Base-by-base conservation (phyloP, 1,140 invertebrate genomes). In the Orius insidiosus region DNA sequence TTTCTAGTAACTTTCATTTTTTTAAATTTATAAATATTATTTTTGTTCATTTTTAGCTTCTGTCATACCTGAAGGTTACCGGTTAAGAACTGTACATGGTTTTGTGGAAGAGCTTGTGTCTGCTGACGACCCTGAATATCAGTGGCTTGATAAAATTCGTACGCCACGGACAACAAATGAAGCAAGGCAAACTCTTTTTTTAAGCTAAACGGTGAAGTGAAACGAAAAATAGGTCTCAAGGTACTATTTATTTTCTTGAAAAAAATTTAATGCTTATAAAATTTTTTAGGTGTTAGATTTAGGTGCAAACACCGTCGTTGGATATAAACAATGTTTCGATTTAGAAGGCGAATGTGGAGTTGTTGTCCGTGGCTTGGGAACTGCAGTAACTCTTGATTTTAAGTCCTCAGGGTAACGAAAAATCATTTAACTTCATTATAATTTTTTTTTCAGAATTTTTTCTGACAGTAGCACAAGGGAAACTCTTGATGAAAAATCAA, bases 61-160 rank as follows among this genome's bases (percentile, higher is more conserved):
- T 42, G 55, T 75, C 58, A 79, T 95, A 40, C 92, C 93, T 1
- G 72, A 80, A 53, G 89, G 90, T 1, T 92, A 85, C 66, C 80
- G 87, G 57, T 70, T 80, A 4, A 49, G 50, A 44, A 50, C 48
- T 14, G 82, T 96, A 50, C 82, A 92, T 61, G 94, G 94, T 1
- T 95, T 98, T 67, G 90, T 97, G 0, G 92, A 97, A 65, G 93
- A 97, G 60, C 62, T 97, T 47, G 82, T 97, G n/a, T 85, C 95
- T 1, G 90, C 90, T 60, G 90, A 96, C 61, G 93, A 98, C 67
- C 93, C 93, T 0, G 93, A 98, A 61, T 95, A 97, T 64, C 90
- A 97, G 60, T 97, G 92, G 92, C 96, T 97, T 50, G 93, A 98
- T 61, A 97, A 97, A 68, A 95, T 98, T 53, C 69, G 93, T 54